Conservation (phyloP, 2,888 invertebrate species). For the Margaritifera margaritifera region DNA sequence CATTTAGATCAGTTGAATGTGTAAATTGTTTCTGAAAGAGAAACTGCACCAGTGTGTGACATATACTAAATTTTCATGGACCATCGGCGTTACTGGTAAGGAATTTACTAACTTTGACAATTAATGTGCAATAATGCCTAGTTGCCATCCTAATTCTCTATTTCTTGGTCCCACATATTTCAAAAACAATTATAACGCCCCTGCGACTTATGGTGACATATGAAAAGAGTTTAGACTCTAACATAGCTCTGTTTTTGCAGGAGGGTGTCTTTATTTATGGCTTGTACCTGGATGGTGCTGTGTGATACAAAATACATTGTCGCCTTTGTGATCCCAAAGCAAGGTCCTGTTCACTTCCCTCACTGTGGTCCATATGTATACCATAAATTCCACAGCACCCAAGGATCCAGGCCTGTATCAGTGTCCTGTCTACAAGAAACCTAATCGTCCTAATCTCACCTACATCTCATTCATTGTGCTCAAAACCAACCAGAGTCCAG, state of each 20-base stretch:
- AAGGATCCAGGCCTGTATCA: conserved; percentile 73
- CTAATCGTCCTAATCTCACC: conserved; percentile 68
- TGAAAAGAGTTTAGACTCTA: no score
- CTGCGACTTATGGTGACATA: no score
- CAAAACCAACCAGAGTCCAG: conserved; percentile 77
- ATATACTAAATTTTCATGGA: no score
- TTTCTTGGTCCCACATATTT: no score
- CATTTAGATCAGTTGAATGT: no score
- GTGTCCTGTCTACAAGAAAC: conserved; percentile 71
- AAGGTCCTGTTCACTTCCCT: conserved; percentile 65
- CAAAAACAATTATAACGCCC: not conserved
- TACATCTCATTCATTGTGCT: conserved; percentile 66
- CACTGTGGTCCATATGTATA: conserved; percentile 72
- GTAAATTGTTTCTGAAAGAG: no score
- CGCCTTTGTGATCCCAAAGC: conserved; percentile 67
- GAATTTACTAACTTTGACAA: no score
- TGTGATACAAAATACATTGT: conserved; percentile 68
- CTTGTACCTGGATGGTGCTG: conserved; percentile 70
- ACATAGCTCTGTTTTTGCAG: conserved; percentile 39
- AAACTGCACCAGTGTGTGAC: no score
- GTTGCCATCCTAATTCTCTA: no score
- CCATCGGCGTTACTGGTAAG: no score
- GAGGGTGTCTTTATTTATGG: conserved; percentile 72
- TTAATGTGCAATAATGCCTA: no score
- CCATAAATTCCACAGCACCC: conserved; percentile 73